phyloP scores from a whole-genome alignment of 2,113 vertebrate genomes.

The Prionailurus viverrinus region DNA sequence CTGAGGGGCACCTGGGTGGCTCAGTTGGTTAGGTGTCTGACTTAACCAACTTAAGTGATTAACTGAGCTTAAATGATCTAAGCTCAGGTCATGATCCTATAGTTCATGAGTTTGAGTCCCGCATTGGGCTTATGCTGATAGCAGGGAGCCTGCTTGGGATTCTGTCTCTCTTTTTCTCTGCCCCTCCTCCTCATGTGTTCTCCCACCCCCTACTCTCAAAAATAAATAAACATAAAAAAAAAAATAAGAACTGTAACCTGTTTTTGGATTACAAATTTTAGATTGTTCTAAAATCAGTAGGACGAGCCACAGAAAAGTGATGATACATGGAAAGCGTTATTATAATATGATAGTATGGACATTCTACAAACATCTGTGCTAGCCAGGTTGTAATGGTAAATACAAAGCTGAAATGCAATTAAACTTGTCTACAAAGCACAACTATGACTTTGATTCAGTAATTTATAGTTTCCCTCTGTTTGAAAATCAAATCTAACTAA shows the following conservation, averaged over 20 bases:
- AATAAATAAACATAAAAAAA: too few relatives aligned
- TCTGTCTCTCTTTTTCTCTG: too few relatives aligned
- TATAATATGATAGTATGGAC: neutral
- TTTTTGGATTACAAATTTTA: neutral
- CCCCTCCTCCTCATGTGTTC: too few relatives aligned
- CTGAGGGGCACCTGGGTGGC: too few relatives aligned
- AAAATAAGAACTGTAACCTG: neutral
- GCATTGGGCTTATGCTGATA: too few relatives aligned
- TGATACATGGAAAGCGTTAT: neutral
- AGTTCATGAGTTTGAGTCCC: too few relatives aligned
- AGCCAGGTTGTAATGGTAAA: neutral
- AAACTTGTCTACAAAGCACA: neutral
- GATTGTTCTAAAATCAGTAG: neutral
- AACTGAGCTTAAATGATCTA: too few relatives aligned
- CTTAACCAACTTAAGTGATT: too few relatives aligned
- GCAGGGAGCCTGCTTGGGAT: too few relatives aligned
- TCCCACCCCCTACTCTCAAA: too few relatives aligned
- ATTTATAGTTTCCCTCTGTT: neutral
- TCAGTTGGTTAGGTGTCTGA: too few relatives aligned
- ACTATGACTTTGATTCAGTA: neutral
- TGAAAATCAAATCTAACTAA: neutral
- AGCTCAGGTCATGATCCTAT: too few relatives aligned
- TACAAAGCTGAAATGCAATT: neutral
- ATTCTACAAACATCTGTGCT: neutral
- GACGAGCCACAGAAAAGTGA: neutral